Base-by-base conservation (phyloP, 2,797 vertebrate species). In the Serranus cabrilla region DNA sequence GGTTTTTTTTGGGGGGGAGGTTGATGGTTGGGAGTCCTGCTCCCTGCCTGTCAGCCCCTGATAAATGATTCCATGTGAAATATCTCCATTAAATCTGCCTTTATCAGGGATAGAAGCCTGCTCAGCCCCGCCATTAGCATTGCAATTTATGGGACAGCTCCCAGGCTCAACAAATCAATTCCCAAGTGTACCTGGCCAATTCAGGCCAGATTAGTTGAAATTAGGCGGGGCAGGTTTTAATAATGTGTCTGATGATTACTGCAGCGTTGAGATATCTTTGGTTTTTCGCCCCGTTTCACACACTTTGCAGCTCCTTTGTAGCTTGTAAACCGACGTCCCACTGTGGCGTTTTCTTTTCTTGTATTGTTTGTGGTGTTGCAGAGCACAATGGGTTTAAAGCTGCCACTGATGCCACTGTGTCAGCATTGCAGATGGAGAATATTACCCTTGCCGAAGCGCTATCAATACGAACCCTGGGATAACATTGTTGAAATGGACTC, bases 31-130 rank as follows among this genome's bases (percentile, higher is more conserved):
- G 71, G 46, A 37, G 78, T 40, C 64, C 71, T 37, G 17, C 59
- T 52, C 73, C 51, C 83, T 51, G 91, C 77, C 94, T 96, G 95
- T 93, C 95, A 89, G 88, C 27, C 45, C 76, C 93, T 95, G 95
- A 96, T 96, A 96, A 95, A 96, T 93, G 92, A 91, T 92, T 90
- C 82, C 71, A 78, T 85, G 87, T 84, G 78, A 88, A 94, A 94
- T 94, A 95, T 96, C 95, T 95, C 92, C 92, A 94, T 96, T 95
- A 95, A 95, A 95, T 93, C 94, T 87, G 84, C 79, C 87, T 93
- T 92, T 93, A 94, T 95, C 91, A 27, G 82, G 74, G 82, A 84
- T 17, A 25, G 82, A 76, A 84, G 78, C 79, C 52, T 18, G 65
- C 80, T 87, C 85, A 90, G 89, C 83, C 27, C 55, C 7, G 74